Percentiles rank a stretch among this genome's conserved stretches.
These are phyloP conservation scores for Oscheius sp. DNA, from an alignment of 2,888 invertebrate species.

Conservation along the genomic window DNA sequence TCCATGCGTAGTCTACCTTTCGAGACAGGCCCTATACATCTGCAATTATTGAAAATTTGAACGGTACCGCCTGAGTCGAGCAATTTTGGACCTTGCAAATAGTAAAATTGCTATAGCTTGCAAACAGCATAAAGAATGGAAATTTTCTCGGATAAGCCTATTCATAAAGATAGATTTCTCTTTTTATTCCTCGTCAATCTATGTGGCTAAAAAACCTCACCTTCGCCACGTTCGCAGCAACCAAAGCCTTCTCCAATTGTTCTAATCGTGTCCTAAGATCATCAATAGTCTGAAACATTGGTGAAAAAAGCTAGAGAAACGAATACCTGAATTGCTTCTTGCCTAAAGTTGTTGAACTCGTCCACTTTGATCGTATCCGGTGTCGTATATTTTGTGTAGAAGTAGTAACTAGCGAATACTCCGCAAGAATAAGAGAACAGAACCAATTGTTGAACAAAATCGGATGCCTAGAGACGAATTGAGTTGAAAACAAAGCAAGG, in stretches of 20 bases:
- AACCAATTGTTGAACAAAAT: conserved; percentile 70
- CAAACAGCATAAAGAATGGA: too few relatives aligned
- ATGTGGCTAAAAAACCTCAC: background rate
- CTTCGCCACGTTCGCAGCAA: conserved; percentile 19
- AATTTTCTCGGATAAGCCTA: too few relatives aligned
- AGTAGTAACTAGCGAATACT: conserved; percentile 67
- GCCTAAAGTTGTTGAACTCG: conserved; percentile 50
- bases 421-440: conserved; percentile 69
- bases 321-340: conserved; percentile 33
- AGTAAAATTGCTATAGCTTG: too few relatives aligned
- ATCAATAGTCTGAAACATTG: conserved; percentile 22
- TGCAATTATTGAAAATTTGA: too few relatives aligned
- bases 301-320: background rate
- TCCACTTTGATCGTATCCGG: conserved; percentile 55
- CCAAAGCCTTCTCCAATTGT: conserved; percentile 21
- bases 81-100: too few relatives aligned
- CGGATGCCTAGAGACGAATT: conserved; percentile 55
- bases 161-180: too few relatives aligned
- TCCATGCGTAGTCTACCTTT: too few relatives aligned
- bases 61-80: too few relatives aligned
- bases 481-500: background rate
- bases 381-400: conserved; percentile 61
- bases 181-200: too few relatives aligned
- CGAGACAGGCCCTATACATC: too few relatives aligned
- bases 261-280: conserved; percentile 15